Conservation (phyloP, 2,797 vertebrate genomes). For the Lacerta agilis region DNA sequence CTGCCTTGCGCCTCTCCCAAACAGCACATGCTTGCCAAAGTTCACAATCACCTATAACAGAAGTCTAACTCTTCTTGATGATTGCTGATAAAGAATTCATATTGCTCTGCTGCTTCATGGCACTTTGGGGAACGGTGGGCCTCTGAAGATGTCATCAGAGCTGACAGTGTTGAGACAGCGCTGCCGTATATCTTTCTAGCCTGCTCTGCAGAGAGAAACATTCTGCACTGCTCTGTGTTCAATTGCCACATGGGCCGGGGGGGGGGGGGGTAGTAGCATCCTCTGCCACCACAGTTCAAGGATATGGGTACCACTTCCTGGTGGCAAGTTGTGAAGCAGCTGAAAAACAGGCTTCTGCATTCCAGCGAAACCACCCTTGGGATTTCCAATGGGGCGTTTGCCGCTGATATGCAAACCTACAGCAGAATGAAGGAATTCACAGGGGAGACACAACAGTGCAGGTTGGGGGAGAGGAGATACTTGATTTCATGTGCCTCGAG, state of each 20-base stretch:
- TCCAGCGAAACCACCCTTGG: neutral
- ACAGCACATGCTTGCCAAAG: neutral
- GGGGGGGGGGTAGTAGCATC: neutral
- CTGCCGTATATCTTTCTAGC: neutral
- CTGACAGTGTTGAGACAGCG: neutral
- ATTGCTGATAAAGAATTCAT: neutral
- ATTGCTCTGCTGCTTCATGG: neutral
- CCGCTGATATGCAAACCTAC: neutral
- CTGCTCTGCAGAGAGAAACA: neutral
- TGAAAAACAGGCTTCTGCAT: neutral
- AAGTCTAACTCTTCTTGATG: conserved; percentile 2
- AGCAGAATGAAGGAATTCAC: neutral
- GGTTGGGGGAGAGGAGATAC: neutral
- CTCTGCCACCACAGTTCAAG: too few species aligned
- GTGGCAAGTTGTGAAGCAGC: neutral
- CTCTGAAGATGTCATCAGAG: neutral
- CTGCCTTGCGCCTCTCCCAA: neutral
- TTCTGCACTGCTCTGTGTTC: neutral
- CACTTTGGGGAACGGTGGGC: neutral
- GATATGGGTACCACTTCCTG: neutral
- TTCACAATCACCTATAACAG: neutral
- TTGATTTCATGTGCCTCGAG: too few species aligned
- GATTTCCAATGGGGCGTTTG: neutral
- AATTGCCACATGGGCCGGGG: neutral
- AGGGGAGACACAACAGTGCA: neutral